phyloP scores from a whole-genome alignment of 2,888 invertebrate species.

The Lacanobia oleracea region DNA sequence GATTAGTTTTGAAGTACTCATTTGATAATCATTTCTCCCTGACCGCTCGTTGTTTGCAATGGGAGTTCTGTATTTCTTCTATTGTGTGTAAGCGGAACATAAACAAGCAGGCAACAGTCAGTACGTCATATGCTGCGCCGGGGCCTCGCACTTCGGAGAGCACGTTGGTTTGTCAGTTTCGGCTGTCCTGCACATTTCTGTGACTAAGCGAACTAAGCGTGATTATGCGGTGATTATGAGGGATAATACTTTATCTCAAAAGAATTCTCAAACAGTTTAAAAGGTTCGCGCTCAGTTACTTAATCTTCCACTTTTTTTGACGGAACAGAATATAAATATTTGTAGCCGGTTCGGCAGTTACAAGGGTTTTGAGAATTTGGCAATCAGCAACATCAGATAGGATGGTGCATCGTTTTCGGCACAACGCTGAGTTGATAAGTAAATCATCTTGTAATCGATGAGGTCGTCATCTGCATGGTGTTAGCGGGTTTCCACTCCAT shows the following conservation, averaged over 20 bases:
- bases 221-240: too few relatives aligned
- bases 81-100: constrained; percentile 7
- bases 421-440: background rate
- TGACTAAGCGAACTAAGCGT: too few relatives aligned
- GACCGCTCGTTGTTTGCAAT: background rate
- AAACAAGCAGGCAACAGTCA: constrained; percentile 25
- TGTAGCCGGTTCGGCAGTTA: background rate
- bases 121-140: constrained; percentile 6
- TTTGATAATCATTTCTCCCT: background rate
- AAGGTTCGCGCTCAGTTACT: background rate
- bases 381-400: background rate
- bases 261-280: background rate
- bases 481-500: constrained; percentile 27
- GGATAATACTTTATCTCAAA: background rate
- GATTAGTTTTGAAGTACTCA: background rate
- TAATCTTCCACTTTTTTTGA: background rate
- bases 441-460: constrained; percentile 19
- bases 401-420: background rate
- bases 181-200: background rate
- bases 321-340: background rate
- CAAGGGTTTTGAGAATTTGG: too few relatives aligned
- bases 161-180: constrained; percentile 7
- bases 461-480: constrained; percentile 17
- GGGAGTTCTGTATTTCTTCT: background rate
- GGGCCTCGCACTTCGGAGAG: background rate